phyloP scores from a whole-genome alignment of 2,797 vertebrate species.

The Sarcophilus harrisii region DNA sequence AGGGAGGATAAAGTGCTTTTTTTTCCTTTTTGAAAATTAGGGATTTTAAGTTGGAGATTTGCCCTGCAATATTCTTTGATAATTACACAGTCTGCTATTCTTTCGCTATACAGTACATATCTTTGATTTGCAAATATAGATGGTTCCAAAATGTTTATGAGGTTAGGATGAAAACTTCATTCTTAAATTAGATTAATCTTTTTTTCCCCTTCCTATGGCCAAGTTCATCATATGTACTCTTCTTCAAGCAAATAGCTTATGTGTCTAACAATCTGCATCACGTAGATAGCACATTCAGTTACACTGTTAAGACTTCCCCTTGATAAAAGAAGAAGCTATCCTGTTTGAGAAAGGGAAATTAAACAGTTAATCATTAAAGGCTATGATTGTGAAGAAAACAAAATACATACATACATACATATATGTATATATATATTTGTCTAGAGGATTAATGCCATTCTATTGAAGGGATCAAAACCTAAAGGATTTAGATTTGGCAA shows the following conservation, averaged over 20 bases:
- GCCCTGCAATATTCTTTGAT: neutral
- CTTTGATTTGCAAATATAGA: conserved; percentile 24
- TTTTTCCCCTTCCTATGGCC: neutral
- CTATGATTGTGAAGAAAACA: neutral
- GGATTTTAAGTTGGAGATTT: conserved; percentile 24
- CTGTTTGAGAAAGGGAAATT: neutral
- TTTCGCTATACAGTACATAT: neutral
- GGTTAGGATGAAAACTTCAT: neutral
- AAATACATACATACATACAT: neutral
- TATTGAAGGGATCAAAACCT: neutral
- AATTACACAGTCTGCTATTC: neutral
- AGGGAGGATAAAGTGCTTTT: conserved; percentile 22
- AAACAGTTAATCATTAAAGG: neutral
- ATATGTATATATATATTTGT: neutral
- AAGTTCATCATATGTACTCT: neutral
- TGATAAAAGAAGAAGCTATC: neutral
- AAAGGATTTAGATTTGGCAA: neutral
- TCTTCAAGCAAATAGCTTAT: neutral
- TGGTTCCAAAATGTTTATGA: neutral
- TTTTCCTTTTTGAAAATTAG: neutral
- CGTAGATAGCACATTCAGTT: conserved; percentile 23
- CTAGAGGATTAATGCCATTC: neutral
- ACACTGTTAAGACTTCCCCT: conserved; percentile 4
- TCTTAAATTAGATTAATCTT: neutral
- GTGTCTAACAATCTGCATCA: neutral